Conservation (phyloP, 2,113 vertebrate genomes). For the Chitala chitala region DNA sequence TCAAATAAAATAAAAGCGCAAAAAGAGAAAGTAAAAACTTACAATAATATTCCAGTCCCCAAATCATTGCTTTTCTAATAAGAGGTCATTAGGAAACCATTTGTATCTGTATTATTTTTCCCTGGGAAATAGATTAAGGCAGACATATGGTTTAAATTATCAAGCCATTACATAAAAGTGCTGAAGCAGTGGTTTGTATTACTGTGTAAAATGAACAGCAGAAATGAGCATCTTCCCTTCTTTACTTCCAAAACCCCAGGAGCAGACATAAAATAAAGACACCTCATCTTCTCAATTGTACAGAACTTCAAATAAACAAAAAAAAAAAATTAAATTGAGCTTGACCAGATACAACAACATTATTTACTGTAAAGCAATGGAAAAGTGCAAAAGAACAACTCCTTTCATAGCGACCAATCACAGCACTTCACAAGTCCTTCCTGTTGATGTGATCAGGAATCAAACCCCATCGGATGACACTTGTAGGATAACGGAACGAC, state of each 20-base stretch:
- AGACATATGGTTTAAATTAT: slow-evolving; percentile 49
- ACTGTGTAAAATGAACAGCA: slow-evolving; percentile 31
- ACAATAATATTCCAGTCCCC: slow-evolving; percentile 26
- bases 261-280: neutral
- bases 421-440: no score
- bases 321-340: no score
- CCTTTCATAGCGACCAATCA: no score
- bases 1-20: slow-evolving; percentile 11
- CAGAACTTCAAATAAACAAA: no score
- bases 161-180: slow-evolving; percentile 45
- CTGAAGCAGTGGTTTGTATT: slow-evolving; percentile 28
- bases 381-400: no score
- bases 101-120: slow-evolving; percentile 35
- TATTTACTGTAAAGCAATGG: no score
- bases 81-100: slow-evolving; percentile 38
- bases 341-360: no score
- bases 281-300: neutral
- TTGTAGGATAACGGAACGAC: no score
- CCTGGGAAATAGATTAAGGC: slow-evolving; percentile 34
- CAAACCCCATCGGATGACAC: no score
- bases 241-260: neutral
- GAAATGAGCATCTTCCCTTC: neutral
- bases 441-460: no score
- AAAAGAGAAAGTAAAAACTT: slow-evolving; percentile 27
- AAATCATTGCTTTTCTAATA: slow-evolving; percentile 30